phyloP scores from a whole-genome alignment of 2,113 vertebrate species.

The Cyanoderma ruficeps region DNA sequence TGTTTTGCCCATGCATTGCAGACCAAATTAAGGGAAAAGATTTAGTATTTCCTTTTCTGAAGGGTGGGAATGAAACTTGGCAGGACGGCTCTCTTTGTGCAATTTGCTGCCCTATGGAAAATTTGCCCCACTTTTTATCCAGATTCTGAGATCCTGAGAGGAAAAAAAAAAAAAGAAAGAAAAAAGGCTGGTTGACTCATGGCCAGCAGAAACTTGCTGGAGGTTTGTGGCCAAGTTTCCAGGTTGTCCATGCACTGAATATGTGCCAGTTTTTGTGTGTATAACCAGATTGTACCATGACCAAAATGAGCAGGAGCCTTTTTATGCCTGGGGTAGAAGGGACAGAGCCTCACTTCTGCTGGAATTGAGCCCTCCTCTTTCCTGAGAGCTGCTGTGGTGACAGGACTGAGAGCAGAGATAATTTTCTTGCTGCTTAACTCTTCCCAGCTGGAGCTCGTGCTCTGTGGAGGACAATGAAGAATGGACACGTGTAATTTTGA shows the following conservation, averaged over 20 bases:
- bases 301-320: neutral
- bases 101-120: neutral
- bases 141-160: neutral
- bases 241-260: neutral
- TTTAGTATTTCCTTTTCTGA: neutral
- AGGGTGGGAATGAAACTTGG: neutral
- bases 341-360: neutral
- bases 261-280: neutral
- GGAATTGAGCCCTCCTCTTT: neutral
- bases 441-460: neutral
- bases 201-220: neutral
- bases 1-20: neutral
- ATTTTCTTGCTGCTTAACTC: slow-evolving; percentile 14
- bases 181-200: neutral
- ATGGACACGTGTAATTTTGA: neutral
- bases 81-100: neutral
- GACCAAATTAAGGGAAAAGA: neutral
- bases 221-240: neutral
- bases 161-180: too few relatives aligned
- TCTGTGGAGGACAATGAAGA: neutral
- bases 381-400: neutral
- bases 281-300: neutral
- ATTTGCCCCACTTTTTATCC: neutral
- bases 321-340: neutral
- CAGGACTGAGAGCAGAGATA: neutral